Evolutionary conservation across 2,113 vertebrate species (phyloP).

Genomic region (Eulemur rufifrons): DNA sequence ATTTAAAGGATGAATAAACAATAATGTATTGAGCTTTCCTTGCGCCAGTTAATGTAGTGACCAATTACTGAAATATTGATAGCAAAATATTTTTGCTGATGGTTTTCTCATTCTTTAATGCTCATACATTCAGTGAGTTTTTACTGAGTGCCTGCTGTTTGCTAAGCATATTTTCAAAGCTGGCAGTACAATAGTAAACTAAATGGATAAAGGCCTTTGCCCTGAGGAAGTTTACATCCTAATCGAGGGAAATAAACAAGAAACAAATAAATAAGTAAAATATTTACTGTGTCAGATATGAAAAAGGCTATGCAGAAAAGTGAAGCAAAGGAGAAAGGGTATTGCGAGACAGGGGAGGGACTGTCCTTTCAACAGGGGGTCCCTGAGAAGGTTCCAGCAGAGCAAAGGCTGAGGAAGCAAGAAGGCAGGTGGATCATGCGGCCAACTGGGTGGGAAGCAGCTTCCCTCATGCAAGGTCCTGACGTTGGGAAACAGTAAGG

Average conservation of each 20-base stretch:
- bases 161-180: neutral
- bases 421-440: too few species aligned
- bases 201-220: neutral
- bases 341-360: too few species aligned
- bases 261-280: neutral
- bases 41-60: neutral
- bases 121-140: neutral
- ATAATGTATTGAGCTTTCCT: neutral
- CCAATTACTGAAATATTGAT: neutral
- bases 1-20: neutral
- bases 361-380: neutral
- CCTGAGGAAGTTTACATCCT: neutral
- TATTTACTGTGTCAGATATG: neutral
- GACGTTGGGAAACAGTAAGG: neutral
- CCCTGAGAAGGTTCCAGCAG: neutral
- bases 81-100: neutral
- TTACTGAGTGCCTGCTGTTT: neutral
- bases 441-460: neutral
- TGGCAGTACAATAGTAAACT: neutral
- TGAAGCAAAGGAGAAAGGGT: neutral
- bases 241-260: neutral
- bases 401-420: neutral
- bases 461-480: neutral
- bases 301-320: neutral
- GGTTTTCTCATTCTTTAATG: neutral